Evolutionary conservation across 1,140 invertebrate genomes (phyloP).

Genomic region (Leptopilina boulardi): DNA sequence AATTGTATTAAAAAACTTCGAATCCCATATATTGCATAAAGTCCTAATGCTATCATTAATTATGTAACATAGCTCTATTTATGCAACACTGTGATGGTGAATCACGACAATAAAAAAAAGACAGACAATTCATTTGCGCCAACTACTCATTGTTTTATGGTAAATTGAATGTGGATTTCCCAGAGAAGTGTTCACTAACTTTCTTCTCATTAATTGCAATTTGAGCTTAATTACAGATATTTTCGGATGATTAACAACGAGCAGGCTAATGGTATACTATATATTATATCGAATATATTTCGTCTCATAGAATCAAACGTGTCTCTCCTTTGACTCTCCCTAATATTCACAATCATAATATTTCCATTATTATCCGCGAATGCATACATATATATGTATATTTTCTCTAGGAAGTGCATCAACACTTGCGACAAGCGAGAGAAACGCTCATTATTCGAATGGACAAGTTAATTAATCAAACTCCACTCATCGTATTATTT

Average conservation of each 20-base stretch:
- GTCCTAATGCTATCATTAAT: neutral
- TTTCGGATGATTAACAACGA: neutral
- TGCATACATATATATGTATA: neutral
- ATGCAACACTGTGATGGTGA: neutral
- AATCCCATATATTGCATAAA: neutral
- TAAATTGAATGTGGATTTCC: constrained; percentile 24
- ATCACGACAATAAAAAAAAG: neutral
- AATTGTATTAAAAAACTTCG: neutral
- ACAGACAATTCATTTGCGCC: neutral
- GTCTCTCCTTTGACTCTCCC: neutral
- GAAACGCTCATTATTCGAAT: constrained; percentile 4
- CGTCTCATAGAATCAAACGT: neutral
- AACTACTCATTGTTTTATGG: constrained; percentile 4
- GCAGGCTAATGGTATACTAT: neutral
- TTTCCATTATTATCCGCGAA: neutral
- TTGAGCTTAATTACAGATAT: neutral
- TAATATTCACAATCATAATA: neutral
- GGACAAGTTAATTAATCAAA: constrained; percentile 1
- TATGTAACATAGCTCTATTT: neutral
- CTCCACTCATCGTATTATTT: constrained; percentile 3
- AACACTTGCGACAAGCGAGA: neutral
- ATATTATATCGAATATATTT: neutral
- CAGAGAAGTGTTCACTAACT: constrained; percentile 19
- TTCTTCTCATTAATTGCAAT: constrained; percentile 17
- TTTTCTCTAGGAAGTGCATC: neutral